Evolutionary conservation across 2,113 vertebrate species (phyloP), one percentile per base, ranked within the genome.

Genomic region (Heterocephalus glaber): DNA sequence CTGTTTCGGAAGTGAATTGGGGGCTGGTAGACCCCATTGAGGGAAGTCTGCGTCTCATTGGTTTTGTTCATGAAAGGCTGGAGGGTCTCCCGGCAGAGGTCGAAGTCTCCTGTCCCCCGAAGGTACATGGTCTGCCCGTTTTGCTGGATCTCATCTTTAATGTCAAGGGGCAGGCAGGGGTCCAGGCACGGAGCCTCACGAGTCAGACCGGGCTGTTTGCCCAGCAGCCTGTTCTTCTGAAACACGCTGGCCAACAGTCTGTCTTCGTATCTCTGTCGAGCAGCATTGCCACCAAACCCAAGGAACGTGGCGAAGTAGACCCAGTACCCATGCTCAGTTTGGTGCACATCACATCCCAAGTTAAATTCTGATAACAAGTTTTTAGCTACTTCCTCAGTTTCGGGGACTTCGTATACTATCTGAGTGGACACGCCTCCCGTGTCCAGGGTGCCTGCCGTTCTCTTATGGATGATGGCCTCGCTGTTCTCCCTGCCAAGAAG

Each of bases 391-490:
- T 99, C 99, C 97, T 99, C 99, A 99, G 98, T 99, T 99, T 99
- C 99, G 98, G 99, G 99, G 98, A 99, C 99, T 99, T 99, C 99
- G 22, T 99, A 99, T 0, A 99, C 99, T 97, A 99, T 99, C 98
- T 99, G 99, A 30, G 99, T 99, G n/a, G 99, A 99, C 93, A 99
- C 99, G 4, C 99, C 99, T 5, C 99, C 99, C 99, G 99, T 99
- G 98, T 99, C 99, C 95, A 99, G 98, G 96, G 99, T 99, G 28
- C 99, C 99, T 4, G 99, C 99, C 1, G 99, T 99, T 70, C 99
- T 98, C 98, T 99, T 99, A 58, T 99, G 99, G 94, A 99, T 91
- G 92, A 99, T 86, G 49, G 98, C 98, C 96, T 99, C 99, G 68
- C 98, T 98, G 96, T 98, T 98, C 82, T 99, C 99, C 0, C 95